phyloP scores from a whole-genome alignment of 2,888 invertebrate genomes.

The Caenorhabditis sp. region DNA sequence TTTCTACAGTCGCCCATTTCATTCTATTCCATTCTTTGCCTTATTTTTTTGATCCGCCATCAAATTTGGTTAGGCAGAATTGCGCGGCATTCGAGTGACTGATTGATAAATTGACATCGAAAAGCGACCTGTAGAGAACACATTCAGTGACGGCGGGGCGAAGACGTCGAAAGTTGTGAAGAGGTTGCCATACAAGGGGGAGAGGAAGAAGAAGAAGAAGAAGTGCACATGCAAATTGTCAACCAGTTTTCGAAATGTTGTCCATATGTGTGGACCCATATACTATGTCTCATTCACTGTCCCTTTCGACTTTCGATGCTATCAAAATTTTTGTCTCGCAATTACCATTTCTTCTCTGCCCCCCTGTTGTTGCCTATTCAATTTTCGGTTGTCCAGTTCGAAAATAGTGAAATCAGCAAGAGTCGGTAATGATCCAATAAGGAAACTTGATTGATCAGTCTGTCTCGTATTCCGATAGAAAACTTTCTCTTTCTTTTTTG shows the following conservation, averaged over 20 bases:
- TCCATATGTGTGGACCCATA: slow-evolving; percentile 49
- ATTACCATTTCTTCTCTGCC: slow-evolving; percentile 27
- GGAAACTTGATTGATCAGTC: not conserved
- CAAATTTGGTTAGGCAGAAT: slow-evolving; percentile 48
- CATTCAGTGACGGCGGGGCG: slow-evolving; percentile 23
- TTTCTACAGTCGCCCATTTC: too few species aligned
- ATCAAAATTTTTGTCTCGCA: slow-evolving; percentile 44
- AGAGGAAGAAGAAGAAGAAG: slow-evolving; percentile 11
- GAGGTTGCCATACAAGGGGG: slow-evolving; percentile 42
- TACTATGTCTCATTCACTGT: slow-evolving; percentile 44
- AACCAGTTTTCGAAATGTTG: slow-evolving; percentile 56
- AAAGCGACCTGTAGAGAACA: slow-evolving; percentile 45
- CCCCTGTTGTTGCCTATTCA: slow-evolving; percentile 36
- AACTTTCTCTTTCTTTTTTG: not conserved
- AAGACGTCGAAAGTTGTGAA: slow-evolving; percentile 44
- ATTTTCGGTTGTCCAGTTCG: not conserved
- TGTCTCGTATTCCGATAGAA: not conserved
- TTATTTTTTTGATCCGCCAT: not conserved
- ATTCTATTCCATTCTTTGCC: not conserved
- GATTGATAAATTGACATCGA: slow-evolving; percentile 48
- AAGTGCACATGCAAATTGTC: slow-evolving; percentile 61
- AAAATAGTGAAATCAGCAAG: slow-evolving; percentile 12
- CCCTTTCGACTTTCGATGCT: slow-evolving; percentile 39
- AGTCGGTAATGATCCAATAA: too few species aligned
- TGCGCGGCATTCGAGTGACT: slow-evolving; percentile 39